Percentiles rank a stretch among this genome's conserved stretches.
Evolutionary conservation across 2,888 invertebrate species (phyloP).

Genomic region (Temnothorax rugatulus): DNA sequence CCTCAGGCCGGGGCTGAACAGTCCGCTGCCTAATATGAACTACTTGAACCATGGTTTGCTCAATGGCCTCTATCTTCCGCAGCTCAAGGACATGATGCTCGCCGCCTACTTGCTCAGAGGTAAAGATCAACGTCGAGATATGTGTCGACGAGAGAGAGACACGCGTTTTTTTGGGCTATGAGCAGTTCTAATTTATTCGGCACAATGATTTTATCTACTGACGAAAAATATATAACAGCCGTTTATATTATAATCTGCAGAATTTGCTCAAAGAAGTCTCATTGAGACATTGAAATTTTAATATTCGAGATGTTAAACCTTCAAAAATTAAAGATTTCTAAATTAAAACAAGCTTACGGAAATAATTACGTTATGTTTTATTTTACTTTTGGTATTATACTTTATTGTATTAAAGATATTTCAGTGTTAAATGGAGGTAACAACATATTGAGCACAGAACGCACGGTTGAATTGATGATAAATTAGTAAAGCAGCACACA

Average conservation of each 20-base stretch:
- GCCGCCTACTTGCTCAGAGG: conserved; percentile 90
- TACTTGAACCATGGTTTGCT: conserved; percentile 81
- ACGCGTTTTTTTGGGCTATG: neutral
- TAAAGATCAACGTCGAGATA: conserved; percentile 79
- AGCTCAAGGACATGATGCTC: conserved; percentile 89
- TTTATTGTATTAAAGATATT: neutral
- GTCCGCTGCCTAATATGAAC: conserved; percentile 75
- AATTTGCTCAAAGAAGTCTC: neutral
- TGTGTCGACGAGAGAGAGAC: neutral
- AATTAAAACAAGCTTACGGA: neutral
- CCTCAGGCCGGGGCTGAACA: conserved; percentile 74
- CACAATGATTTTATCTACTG: neutral
- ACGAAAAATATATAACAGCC: neutral
- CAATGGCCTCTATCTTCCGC: conserved; percentile 87
- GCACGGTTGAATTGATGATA: neutral
- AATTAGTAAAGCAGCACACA: neutral
- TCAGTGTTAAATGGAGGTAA: neutral
- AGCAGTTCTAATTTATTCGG: neutral
- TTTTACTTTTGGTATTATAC: neutral
- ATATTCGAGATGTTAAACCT: neutral
- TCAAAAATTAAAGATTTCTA: neutral
- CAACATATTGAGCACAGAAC: neutral
- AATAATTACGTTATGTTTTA: conserved; percentile 8
- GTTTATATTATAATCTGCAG: neutral
- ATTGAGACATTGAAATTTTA: neutral